Conservation (phyloP, 2,113 vertebrate species). For the Mesitornis unicolor region DNA sequence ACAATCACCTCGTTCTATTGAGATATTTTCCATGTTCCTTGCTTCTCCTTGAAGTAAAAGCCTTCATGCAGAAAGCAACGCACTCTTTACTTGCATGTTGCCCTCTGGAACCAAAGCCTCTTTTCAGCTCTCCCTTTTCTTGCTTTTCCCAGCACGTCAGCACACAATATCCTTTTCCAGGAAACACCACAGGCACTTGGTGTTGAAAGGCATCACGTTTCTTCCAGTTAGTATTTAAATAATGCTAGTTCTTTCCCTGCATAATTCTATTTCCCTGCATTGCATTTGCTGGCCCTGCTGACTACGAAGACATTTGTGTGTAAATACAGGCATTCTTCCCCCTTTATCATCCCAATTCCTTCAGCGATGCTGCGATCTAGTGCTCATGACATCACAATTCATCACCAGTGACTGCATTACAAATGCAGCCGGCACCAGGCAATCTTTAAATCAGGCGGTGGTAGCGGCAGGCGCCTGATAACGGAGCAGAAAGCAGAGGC, state of each 20-base stretch:
- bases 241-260: not conserved
- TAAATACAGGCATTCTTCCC: not conserved
- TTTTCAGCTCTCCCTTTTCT: not conserved
- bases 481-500: not conserved
- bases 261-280: not conserved
- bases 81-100: not conserved
- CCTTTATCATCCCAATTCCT: not conserved
- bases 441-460: not conserved
- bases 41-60: not conserved
- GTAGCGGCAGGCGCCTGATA: not conserved
- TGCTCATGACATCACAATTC: not conserved
- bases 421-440: not conserved
- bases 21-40: slow-evolving; percentile 23
- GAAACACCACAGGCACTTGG: not conserved
- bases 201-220: not conserved
- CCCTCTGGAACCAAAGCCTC: not conserved
- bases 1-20: not conserved
- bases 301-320: slow-evolving; percentile 1
- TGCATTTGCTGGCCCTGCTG: not conserved
- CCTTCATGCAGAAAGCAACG: not conserved
- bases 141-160: not conserved
- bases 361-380: not conserved
- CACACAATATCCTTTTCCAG: not conserved
- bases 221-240: not conserved
- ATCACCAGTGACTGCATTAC: not conserved